Base-by-base conservation (phyloP, 2,888 invertebrate genomes). In the Anoncus sp. region DNA sequence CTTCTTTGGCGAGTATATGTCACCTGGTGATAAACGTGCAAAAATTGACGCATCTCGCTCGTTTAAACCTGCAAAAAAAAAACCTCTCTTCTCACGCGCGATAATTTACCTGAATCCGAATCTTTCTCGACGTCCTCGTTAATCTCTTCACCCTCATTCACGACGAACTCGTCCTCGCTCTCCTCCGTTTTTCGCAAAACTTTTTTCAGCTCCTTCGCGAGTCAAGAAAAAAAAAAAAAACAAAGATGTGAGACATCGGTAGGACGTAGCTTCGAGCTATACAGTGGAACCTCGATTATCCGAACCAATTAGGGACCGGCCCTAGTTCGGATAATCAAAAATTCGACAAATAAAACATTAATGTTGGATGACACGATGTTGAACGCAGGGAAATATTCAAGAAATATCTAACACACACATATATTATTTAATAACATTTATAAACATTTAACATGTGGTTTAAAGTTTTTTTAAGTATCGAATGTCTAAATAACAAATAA, bases 81-180 rank as follows among this genome's bases (percentile, higher is more conserved):
- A 49, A 40, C 18, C n/a, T n/a, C n/a, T n/a, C n/a, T n/a, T n/a
- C n/a, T n/a, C n/a, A n/a, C n/a, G n/a, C n/a, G n/a, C n/a, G n/a
- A 27, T 35, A 22, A 18, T 31, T 83, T 88, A 90, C 90, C 91
- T 47, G 90, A 91, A 80, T 91, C 90, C 3, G 90, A 89, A 81
- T 88, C 90, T 72, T 92, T 92, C 43, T 92, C 92, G 3, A 87
- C 89, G 55, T 91, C 92, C 51, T 92, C 92, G 14, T 87, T 90
- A 1, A 91, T 90, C 5, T 91, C 91, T 10, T 91, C 91, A 18
- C 90, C 93, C 85, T 88, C 93, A 88, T 91, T 93, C 76, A 91
- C 92, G 69, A 90, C 92, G 88, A 92, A 93, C 83, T 93, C 93
- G 77, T 91, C 93, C 85, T 92, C 93, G 85, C 91, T 92, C 76